Conservation (phyloP, 2,888 invertebrate genomes). For the Lepidochrysops patricia region DNA sequence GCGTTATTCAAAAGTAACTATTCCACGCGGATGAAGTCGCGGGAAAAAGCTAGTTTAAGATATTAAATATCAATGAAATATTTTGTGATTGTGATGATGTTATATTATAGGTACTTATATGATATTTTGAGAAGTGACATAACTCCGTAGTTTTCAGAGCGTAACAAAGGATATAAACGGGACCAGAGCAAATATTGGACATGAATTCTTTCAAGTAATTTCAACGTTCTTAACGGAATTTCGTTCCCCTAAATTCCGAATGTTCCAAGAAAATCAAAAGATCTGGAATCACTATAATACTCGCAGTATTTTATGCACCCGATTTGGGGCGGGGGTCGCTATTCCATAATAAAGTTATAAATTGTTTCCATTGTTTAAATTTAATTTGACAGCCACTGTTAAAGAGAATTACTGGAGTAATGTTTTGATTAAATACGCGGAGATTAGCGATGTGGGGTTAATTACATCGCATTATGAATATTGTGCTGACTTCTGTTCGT, state of each 20-base stretch:
- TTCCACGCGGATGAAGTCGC: neutral
- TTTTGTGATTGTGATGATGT: too few relatives aligned
- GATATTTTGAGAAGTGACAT: too few relatives aligned
- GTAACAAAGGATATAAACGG: conserved; percentile 2
- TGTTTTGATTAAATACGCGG: conserved; percentile 57
- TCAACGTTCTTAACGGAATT: neutral
- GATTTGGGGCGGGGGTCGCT: conserved; percentile 59
- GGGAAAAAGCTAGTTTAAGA: too few relatives aligned
- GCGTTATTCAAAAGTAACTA: neutral
- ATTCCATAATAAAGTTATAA: conserved; percentile 67
- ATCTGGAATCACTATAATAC: conserved; percentile 26
- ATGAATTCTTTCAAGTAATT: neutral
- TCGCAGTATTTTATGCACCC: conserved; percentile 64
- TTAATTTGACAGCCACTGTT: conserved; percentile 68
- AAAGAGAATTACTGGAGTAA: conserved; percentile 48
- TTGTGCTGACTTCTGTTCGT: conserved; percentile 9
- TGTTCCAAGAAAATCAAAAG: conserved; percentile 7
- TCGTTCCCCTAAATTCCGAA: conserved; percentile 4
- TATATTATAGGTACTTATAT: neutral
- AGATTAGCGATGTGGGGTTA: conserved; percentile 40
- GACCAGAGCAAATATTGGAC: neutral
- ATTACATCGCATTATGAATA: conserved; percentile 22
- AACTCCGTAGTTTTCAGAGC: neutral
- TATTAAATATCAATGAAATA: neutral
- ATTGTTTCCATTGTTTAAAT: conserved; percentile 71